Conservation (phyloP, 2,113 vertebrate species). For the Perognathus longimembris region DNA sequence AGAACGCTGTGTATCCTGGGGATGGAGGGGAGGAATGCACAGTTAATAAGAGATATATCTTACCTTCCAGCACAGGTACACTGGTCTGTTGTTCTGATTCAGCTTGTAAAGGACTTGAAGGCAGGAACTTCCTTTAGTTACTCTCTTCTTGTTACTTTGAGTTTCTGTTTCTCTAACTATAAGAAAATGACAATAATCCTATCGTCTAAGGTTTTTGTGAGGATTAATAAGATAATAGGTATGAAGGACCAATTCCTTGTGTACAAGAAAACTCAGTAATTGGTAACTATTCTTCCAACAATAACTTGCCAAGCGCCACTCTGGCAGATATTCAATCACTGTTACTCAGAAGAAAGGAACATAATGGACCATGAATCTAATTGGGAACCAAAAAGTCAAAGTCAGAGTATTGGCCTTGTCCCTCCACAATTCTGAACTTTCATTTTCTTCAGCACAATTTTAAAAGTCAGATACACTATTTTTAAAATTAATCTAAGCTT, state of each 20-base stretch:
- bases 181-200: not conserved
- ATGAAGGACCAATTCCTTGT: not conserved
- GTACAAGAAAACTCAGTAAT: not conserved
- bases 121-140: not conserved
- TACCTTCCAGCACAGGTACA: not conserved
- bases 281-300: not conserved
- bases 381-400: not conserved
- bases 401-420: not conserved
- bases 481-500: constrained; percentile 21
- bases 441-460: not conserved
- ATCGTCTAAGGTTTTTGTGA: not conserved
- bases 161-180: not conserved
- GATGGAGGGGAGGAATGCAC: not conserved
- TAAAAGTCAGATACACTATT: not conserved
- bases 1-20: not conserved
- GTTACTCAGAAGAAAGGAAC: not conserved
- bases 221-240: not conserved
- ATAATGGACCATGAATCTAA: not conserved
- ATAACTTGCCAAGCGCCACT: not conserved
- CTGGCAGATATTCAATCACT: not conserved
- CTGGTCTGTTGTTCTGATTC: not conserved
- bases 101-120: not conserved
- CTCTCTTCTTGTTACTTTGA: not conserved
- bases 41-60: not conserved
- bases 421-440: not conserved